Evolutionary conservation across 2,888 invertebrate species (phyloP), one percentile per base, ranked within the genome.

Genomic region (Pyrrhia umbra): DNA sequence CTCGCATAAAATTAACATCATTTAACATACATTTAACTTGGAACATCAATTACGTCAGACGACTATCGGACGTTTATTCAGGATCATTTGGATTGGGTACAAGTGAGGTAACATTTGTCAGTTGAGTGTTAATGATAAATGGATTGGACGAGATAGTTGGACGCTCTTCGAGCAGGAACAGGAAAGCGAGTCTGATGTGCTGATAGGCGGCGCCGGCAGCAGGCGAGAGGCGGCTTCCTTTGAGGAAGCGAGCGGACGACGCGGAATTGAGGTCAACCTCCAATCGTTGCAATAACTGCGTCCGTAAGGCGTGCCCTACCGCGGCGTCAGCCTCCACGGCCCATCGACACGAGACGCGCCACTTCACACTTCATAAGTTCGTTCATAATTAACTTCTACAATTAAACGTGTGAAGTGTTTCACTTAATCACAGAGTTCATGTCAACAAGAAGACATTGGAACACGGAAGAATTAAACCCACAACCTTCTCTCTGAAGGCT

Each of bases 251-350:
- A 54, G 61, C 60, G 59, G 42, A 25, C 51, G 62, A 37, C 52
- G 61, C 45, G 27, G 66, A 55, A 73, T 79, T 45, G 64, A 61
- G 77, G 77, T 78, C 80, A 79, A 49, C 57, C 62, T 49, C 54
- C 49, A 58, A 79, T 79, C 77, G 58, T 47, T 50, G 73, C 69
- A 63, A 52, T 62, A 54, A 52, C 23, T 23, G 34, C 54, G 54
- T 27, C 50, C 46, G 40, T 6, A 15, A 39, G 18, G 39, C 43
- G 25, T 13, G 8, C 16, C n/a, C 47, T 43, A 18, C 25, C n/a
- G n/a, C n/a, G n/a, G n/a, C 34, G 5, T 34, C 34, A 34, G 34
- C 34, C n/a, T 34, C 34, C 18, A n/a, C n/a, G n/a, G n/a, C n/a
- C n/a, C n/a, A 34, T 13, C 6, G 4, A 18, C 16, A 40, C 16